These are phyloP conservation scores for Heliopora coerulea DNA, from an alignment of 92 coral and sea anemone genomes.

Conservation along the genomic window DNA sequence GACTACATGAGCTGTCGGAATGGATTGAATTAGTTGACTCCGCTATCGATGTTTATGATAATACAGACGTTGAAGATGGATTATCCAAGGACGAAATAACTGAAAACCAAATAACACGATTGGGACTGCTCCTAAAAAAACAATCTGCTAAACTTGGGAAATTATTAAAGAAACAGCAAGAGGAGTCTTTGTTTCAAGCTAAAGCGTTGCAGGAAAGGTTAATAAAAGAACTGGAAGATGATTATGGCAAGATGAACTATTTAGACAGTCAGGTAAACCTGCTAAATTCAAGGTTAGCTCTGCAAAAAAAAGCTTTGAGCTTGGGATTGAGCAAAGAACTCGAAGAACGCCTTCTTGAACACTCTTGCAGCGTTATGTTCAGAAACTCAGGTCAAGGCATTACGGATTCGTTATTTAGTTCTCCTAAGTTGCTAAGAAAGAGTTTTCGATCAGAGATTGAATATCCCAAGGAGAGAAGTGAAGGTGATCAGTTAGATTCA, in stretches of 20 bases:
- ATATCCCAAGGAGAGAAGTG: neutral
- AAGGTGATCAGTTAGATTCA: neutral
- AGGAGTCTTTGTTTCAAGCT: neutral
- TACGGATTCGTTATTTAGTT: neutral
- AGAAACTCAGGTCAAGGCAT: neutral
- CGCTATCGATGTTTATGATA: slow-evolving; percentile 36
- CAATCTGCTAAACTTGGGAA: slow-evolving; percentile 11
- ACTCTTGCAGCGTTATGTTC: neutral
- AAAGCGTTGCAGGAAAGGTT: slow-evolving; percentile 10
- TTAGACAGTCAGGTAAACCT: neutral
- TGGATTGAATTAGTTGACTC: slow-evolving; percentile 26
- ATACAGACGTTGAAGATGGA: slow-evolving; percentile 36
- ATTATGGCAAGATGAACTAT: neutral
- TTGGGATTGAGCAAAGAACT: neutral
- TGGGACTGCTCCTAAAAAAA: slow-evolving; percentile 35
- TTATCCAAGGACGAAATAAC: slow-evolving; percentile 31
- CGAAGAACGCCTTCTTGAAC: neutral
- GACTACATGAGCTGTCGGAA: slow-evolving; percentile 26
- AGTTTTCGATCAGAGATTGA: neutral
- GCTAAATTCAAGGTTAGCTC: neutral
- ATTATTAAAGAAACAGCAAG: slow-evolving; percentile 7
- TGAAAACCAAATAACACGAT: slow-evolving; percentile 37
- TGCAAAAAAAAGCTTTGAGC: neutral
- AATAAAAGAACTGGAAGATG: slow-evolving; percentile 10
- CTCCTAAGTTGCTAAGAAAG: neutral